phyloP scores from a whole-genome alignment of 2,797 vertebrate species.

The Sebastes nivosus region DNA sequence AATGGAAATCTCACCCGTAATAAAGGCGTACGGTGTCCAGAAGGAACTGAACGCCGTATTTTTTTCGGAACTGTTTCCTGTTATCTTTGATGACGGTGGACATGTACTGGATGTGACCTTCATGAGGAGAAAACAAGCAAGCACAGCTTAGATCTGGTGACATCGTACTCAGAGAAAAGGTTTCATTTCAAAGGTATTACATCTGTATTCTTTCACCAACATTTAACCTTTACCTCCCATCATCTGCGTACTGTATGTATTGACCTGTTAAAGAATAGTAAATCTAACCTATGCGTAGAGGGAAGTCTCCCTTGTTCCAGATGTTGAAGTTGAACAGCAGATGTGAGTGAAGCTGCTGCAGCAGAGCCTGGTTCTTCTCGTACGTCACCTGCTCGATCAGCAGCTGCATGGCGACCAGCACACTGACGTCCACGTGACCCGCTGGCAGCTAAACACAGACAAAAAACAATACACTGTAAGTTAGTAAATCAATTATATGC shows the following conservation, averaged over 20 bases:
- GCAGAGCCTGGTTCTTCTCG: slow-evolving; percentile 91
- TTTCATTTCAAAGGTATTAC: no score
- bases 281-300: slow-evolving; percentile 91
- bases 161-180: no score
- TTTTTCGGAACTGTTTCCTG: slow-evolving; percentile 95
- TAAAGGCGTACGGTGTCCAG: slow-evolving; percentile 92
- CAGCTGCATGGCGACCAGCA: slow-evolving; percentile 92
- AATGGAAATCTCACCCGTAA: slow-evolving; percentile 86
- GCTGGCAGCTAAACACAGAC: slow-evolving; percentile 84
- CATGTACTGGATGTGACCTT: slow-evolving; percentile 98
- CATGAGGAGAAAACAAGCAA: slow-evolving; percentile 24
- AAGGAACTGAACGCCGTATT: slow-evolving; percentile 95
- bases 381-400: slow-evolving; percentile 92
- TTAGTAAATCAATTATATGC: not conserved
- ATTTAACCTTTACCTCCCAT: not conserved
- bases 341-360: slow-evolving; percentile 94
- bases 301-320: slow-evolving; percentile 98
- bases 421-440: slow-evolving; percentile 92
- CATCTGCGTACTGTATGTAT: not conserved
- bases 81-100: slow-evolving; percentile 97
- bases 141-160: not conserved
- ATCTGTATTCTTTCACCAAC: no score
- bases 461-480: not conserved
- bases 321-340: slow-evolving; percentile 96
- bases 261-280: not conserved